phyloP scores from a whole-genome alignment of 2,888 invertebrate genomes.

The Dasysyrphus albostriatus region DNA sequence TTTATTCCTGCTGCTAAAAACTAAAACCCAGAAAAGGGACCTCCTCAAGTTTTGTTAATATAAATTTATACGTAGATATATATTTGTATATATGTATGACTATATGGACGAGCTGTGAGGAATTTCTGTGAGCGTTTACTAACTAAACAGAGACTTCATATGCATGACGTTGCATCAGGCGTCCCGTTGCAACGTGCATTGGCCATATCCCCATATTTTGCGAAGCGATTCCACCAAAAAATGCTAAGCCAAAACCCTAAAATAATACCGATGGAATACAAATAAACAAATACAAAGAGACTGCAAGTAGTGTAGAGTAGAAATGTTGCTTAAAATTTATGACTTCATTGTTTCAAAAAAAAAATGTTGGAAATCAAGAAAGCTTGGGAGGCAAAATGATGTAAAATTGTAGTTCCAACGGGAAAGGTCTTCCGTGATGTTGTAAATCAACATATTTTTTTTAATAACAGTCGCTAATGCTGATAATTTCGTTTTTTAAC shows the following conservation, averaged over 20 bases:
- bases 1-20: conserved; percentile 59
- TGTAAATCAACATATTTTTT: too few species aligned
- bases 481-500: too few species aligned
- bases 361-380: too few species aligned
- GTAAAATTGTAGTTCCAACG: too few species aligned
- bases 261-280: neutral
- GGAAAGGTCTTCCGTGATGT: too few species aligned
- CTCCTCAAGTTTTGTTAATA: conserved; percentile 15
- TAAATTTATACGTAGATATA: neutral
- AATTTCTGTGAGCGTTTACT: conserved; percentile 20
- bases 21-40: conserved; percentile 37
- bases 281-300: neutral
- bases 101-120: neutral
- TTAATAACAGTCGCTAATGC: too few species aligned
- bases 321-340: neutral
- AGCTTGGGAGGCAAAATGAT: too few species aligned
- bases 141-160: conserved; percentile 38
- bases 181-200: conserved; percentile 22
- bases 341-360: too few species aligned
- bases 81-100: neutral
- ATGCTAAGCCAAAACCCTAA: conserved; percentile 40
- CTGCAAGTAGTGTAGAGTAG: neutral
- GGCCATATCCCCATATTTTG: conserved; percentile 31
- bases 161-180: conserved; percentile 19
- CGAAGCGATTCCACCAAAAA: conserved; percentile 53